phyloP scores from a whole-genome alignment of 2,113 vertebrate genomes.

The Climacteris rufus region DNA sequence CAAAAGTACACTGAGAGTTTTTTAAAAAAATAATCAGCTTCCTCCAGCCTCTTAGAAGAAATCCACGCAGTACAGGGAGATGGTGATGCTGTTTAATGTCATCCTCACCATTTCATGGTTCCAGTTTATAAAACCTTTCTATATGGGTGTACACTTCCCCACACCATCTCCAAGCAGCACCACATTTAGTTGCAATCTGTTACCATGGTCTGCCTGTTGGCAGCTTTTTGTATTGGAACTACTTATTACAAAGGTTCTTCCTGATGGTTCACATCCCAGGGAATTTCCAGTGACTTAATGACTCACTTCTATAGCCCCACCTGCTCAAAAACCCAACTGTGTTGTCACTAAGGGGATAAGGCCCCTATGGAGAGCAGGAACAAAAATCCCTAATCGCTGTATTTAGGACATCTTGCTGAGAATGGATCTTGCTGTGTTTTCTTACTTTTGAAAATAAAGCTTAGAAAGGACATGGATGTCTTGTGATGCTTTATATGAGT shows the following conservation, averaged over 20 bases:
- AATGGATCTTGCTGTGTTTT: background rate
- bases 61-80: background rate
- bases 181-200: background rate
- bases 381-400: background rate
- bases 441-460: background rate
- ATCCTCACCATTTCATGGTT: background rate
- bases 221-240: background rate
- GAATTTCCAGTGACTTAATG: background rate
- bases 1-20: background rate
- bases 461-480: background rate
- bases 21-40: background rate
- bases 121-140: background rate
- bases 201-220: background rate
- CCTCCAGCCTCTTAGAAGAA: background rate
- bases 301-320: background rate
- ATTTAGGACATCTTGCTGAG: background rate
- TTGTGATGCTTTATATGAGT: background rate
- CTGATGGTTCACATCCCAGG: background rate
- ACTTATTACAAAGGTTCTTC: background rate
- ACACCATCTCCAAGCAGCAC: background rate
- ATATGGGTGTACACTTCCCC: background rate
- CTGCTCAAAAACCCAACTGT: background rate
- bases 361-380: background rate
- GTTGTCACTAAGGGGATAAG: background rate
- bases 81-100: background rate